These are phyloP conservation scores for Plagodis pulveraria DNA, from an alignment of 2,888 invertebrate species.

Conservation along the genomic window DNA sequence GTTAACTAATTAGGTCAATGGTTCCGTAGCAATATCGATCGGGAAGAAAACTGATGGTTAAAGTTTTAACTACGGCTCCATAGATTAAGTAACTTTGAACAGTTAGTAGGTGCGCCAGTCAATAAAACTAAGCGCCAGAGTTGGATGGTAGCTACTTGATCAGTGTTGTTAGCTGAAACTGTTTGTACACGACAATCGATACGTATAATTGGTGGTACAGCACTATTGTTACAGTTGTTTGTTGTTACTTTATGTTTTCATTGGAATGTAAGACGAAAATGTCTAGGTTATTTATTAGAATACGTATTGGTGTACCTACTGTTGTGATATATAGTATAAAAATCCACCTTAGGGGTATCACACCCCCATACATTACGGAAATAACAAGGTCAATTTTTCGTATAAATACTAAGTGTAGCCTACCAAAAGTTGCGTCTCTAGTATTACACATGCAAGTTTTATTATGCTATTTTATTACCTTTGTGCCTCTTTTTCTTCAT, in stretches of 20 bases:
- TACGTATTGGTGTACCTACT: too few relatives aligned
- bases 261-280: too few relatives aligned
- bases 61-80: constrained; percentile 58
- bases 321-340: too few relatives aligned
- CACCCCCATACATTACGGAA: too few relatives aligned
- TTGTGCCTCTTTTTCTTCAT: too few relatives aligned
- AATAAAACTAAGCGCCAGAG: constrained; percentile 69
- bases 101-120: constrained; percentile 42
- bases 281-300: too few relatives aligned
- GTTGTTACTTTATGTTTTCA: not conserved
- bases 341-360: too few relatives aligned
- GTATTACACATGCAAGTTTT: too few relatives aligned
- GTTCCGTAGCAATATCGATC: constrained; percentile 69
- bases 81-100: constrained; percentile 9
- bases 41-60: constrained; percentile 56
- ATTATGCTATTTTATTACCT: too few relatives aligned
- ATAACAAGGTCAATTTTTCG: too few relatives aligned
- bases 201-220: constrained; percentile 12
- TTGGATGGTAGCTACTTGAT: constrained; percentile 34
- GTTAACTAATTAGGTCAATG: constrained; percentile 77
- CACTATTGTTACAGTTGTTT: constrained; percentile 19
- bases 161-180: constrained; percentile 16
- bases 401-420: too few relatives aligned
- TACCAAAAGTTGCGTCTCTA: too few relatives aligned
- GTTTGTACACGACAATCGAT: constrained; percentile 29